These are phyloP conservation scores for Myotis vivesi DNA, from an alignment of 2,797 vertebrate species.

Conservation along the genomic window DNA sequence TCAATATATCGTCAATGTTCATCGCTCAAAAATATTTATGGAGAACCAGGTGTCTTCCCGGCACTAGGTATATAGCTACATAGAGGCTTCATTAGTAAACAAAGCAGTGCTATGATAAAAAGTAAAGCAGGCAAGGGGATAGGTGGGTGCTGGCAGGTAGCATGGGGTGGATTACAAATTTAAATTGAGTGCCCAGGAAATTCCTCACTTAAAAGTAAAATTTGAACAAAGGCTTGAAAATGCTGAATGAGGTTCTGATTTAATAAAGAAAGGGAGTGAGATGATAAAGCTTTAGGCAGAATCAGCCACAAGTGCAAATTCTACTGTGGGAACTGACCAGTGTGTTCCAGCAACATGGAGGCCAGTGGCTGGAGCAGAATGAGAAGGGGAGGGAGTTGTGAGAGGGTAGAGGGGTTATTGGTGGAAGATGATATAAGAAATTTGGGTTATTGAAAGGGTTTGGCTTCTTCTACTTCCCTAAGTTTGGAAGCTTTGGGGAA, in stretches of 20 bases:
- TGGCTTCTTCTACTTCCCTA: not conserved
- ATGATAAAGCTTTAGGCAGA: not conserved
- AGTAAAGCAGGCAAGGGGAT: not conserved
- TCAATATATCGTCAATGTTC: not conserved
- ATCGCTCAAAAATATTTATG: not conserved
- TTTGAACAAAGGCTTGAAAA: not conserved
- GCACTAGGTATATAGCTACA: not conserved
- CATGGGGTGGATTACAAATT: not conserved
- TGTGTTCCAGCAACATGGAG: not conserved
- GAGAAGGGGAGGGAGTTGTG: not conserved
- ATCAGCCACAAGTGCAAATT: not conserved
- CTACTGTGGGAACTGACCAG: not conserved
- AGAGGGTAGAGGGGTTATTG: accelerated
- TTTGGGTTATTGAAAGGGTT: not conserved
- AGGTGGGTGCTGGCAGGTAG: not conserved
- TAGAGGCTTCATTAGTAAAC: not conserved
- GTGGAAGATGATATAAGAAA: not conserved
- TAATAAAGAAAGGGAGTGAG: not conserved
- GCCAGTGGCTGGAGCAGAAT: accelerated
- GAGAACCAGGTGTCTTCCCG: not conserved
- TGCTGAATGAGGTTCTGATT: not conserved
- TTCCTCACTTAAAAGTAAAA: not conserved
- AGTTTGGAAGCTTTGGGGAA: not conserved
- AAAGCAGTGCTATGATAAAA: not conserved
- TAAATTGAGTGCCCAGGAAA: not conserved